A percentile compares a stretch with the other conserved stretches of the same genome.
Evolutionary conservation across 1,140 invertebrate genomes (phyloP).

Genomic region (Anoplophora glabripennis): DNA sequence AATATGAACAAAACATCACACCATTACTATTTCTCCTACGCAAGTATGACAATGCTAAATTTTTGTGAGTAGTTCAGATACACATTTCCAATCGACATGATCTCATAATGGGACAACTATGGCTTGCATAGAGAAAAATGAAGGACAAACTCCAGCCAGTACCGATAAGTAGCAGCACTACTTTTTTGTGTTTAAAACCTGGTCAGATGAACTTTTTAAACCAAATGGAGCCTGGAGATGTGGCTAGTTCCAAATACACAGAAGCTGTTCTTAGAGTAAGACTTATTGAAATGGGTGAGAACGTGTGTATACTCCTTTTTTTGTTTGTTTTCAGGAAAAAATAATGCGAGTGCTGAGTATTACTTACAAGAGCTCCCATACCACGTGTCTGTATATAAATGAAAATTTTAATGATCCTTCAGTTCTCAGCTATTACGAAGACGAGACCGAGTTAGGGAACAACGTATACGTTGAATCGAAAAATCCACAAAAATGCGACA

Average conservation of each 20-base stretch:
- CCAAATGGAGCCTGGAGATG: slow-evolving; percentile 12
- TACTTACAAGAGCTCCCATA: no score
- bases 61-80: no score
- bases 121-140: no score
- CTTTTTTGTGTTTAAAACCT: background rate
- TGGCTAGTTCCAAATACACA: background rate
- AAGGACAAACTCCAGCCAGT: background rate
- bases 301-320: background rate
- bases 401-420: slow-evolving; percentile 10
- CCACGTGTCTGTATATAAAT: background rate
- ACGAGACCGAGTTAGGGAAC: background rate
- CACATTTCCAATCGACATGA: no score
- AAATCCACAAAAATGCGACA: background rate
- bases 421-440: slow-evolving; percentile 3
- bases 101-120: no score
- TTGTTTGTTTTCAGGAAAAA: slow-evolving; percentile 1
- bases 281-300: background rate
- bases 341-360: background rate
- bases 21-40: no score
- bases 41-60: no score
- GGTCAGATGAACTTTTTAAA: background rate
- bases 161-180: slow-evolving; percentile 1
- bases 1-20: no score
- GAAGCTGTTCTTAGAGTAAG: slow-evolving; percentile 3
- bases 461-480: no score